These are phyloP conservation scores for Thamnophis sirtalis DNA, from an alignment of 2,113 vertebrate genomes.

Conservation along the genomic window DNA sequence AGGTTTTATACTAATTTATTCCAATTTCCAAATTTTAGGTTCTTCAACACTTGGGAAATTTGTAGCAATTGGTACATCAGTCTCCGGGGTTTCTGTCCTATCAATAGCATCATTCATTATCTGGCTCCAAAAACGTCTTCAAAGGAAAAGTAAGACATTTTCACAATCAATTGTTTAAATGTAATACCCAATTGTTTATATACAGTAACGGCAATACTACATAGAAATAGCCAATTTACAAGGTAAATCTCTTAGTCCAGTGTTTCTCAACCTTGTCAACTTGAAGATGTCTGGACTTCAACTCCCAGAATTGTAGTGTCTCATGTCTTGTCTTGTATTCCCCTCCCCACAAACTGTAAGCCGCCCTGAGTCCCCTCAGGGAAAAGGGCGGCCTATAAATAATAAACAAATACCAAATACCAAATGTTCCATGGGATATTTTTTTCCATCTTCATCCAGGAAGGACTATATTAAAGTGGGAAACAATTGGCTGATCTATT, in stretches of 20 bases:
- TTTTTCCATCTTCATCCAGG: background rate
- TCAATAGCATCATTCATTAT: constrained; percentile 42
- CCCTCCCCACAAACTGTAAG: too few species aligned
- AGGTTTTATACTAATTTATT: background rate
- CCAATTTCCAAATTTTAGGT: constrained; percentile 39
- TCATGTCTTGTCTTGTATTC: too few species aligned
- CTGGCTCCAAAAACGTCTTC: constrained; percentile 58
- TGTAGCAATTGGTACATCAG: constrained; percentile 41
- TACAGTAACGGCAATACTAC: background rate
- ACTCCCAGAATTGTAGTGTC: too few species aligned
- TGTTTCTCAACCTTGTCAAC: too few species aligned
- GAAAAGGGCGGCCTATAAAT: too few species aligned
- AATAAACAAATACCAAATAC: too few species aligned
- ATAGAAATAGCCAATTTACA: background rate
- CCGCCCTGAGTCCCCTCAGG: too few species aligned
- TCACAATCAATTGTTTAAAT: background rate
- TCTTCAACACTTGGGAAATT: constrained; percentile 10
- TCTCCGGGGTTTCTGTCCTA: constrained; percentile 47
- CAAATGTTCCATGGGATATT: background rate
- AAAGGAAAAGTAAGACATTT: constrained; percentile 59
- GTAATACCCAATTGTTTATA: background rate
- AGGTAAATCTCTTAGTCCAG: background rate
- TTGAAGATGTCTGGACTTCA: too few species aligned
- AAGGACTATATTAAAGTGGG: background rate
- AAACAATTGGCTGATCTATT: background rate